Conservation (phyloP, 2,797 vertebrate genomes). For the Numenius phaeopus region DNA sequence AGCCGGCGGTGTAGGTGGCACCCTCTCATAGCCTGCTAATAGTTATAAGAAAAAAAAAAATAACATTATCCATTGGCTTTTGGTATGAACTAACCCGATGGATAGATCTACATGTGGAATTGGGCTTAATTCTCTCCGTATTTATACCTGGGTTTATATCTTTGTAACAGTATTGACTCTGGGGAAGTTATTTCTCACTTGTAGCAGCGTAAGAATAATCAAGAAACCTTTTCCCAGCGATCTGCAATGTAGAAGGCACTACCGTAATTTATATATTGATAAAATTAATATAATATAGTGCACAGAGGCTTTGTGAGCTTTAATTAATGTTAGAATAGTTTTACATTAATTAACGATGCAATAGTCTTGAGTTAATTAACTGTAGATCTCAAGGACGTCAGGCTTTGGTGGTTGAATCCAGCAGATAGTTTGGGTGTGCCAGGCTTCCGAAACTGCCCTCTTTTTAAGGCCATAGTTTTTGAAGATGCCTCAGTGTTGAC, state of each 20-base stretch:
- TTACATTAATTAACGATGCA: constrained; percentile 9
- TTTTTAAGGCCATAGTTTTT: background rate
- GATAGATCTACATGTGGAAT: background rate
- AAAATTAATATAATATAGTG: background rate
- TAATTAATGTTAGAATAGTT: constrained; percentile 47
- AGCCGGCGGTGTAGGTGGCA: no score
- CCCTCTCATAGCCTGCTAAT: background rate
- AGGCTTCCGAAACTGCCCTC: background rate
- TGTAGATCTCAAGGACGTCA: constrained; percentile 4
- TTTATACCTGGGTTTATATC: background rate
- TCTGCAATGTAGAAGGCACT: background rate
- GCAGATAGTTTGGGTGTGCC: background rate
- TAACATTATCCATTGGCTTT: background rate
- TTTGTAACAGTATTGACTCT: background rate
- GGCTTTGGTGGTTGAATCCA: background rate
- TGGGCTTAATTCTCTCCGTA: background rate
- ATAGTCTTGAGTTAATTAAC: constrained; percentile 22
- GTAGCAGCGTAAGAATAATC: background rate
- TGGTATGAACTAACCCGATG: background rate
- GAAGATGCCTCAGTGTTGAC: background rate
- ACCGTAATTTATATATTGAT: constrained; percentile 19
- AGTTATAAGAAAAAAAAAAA: background rate
- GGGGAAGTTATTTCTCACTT: background rate
- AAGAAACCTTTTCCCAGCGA: background rate
- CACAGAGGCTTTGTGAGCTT: constrained; percentile 5